Evolutionary conservation across 1,140 invertebrate species (phyloP), one percentile per base, ranked within the genome.

Genomic region (Heliconius hermathena): DNA sequence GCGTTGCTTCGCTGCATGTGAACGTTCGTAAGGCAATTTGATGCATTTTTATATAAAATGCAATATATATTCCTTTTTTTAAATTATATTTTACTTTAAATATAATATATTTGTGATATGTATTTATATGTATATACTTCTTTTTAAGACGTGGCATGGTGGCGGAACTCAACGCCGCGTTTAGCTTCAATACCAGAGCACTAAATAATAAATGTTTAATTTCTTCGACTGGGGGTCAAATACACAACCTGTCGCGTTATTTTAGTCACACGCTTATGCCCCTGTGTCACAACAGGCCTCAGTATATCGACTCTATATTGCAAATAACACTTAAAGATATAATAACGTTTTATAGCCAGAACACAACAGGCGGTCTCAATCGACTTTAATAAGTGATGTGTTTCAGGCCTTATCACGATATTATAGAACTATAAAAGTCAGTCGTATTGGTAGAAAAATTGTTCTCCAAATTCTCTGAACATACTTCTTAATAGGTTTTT

Each of bases 1-100:
- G 66, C 74, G 66, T 81, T 81, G 66, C 80, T 78, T 72, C 79
- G 57, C 46, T 77, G 79, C 75, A 74, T 81, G 76, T 33, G 78
- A 77, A 76, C 66, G 57, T 74, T 80, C 74, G 74, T 52, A 71
- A 74, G 41, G 73, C 75, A 76, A 80, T 71, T 74, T 74, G 36
- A 72, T 73, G 46, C 66, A 52, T 75, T 71, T n/a, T 76, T 76
- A 72, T 22, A 41, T 49, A 60, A 80, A 73, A 49, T 75, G 46
- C 54, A 41, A 49, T 41, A 60, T n/a, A 29, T 71, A 36, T 71
- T n/a, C n/a, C n/a, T n/a, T n/a, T n/a, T n/a, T n/a, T n/a, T n/a
- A n/a, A n/a, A n/a, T n/a, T 26, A 26, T 33, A 70, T 70, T 70
- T 26, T 22, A 70, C 6, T n/a, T 70, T 13, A 29, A 71, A 38